These are phyloP conservation scores for Cylindroiulus punctatus DNA, from an alignment of 2,888 invertebrate genomes.

Conservation along the genomic window DNA sequence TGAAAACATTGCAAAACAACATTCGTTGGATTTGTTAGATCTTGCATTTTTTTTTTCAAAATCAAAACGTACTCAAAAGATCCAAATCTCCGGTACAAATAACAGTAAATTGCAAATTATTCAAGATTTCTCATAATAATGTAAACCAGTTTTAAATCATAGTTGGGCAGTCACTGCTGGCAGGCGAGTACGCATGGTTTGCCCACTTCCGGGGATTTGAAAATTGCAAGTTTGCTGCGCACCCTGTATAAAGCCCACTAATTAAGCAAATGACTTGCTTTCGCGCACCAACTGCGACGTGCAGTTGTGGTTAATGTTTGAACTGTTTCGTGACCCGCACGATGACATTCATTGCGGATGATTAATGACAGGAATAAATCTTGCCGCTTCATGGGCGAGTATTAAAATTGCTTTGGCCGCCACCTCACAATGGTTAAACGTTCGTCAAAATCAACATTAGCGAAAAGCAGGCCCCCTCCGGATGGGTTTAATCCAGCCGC, in stretches of 20 bases:
- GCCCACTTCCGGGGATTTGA: background rate
- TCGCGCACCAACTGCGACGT: slow-evolving; percentile 24
- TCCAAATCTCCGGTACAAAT: no score
- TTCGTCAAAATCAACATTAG: slow-evolving; percentile 24
- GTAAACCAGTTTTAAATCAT: no score
- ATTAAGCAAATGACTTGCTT: slow-evolving; percentile 33
- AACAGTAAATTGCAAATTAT: no score
- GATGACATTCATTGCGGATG: slow-evolving; percentile 22
- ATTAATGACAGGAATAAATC: slow-evolving; percentile 17
- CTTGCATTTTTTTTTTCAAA: no score
- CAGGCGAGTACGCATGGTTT: background rate
- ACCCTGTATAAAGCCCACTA: background rate
- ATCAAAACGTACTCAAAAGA: no score
- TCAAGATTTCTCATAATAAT: no score
- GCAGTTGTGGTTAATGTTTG: slow-evolving; percentile 37
- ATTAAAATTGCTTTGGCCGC: background rate
- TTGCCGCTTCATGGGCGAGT: slow-evolving; percentile 33
- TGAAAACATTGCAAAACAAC: no score
- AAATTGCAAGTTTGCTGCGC: background rate
- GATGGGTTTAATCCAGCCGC: background rate
- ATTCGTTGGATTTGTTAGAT: no score
- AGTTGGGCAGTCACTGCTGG: no score
- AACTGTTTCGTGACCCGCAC: slow-evolving; percentile 33
- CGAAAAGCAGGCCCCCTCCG: background rate
- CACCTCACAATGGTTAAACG: slow-evolving; percentile 25